Conservation (phyloP, 2,113 vertebrate species). For the Alligator sinensis region DNA sequence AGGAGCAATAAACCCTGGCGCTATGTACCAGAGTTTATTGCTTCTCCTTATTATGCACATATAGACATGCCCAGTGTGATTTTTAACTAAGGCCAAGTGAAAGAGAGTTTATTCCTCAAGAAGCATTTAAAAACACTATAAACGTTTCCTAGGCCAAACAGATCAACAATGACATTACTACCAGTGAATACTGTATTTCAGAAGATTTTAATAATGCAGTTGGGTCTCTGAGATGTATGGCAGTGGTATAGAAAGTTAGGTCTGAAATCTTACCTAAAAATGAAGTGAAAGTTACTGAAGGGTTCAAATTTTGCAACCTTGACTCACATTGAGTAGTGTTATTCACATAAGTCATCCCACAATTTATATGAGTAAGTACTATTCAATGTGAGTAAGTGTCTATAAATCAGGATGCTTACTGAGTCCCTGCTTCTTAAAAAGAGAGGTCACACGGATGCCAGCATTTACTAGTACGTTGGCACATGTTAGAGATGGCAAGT, state of each 20-base stretch:
- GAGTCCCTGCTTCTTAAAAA: constrained; percentile 33
- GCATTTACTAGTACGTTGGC: constrained; percentile 46
- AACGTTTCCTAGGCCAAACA: not conserved
- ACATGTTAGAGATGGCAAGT: constrained; percentile 47
- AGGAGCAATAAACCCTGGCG: too few relatives aligned
- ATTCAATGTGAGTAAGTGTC: not conserved
- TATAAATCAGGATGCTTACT: constrained; percentile 36
- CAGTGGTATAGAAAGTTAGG: not conserved
- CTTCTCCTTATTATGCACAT: not conserved
- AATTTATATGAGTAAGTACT: not conserved
- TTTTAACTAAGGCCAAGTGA: not conserved
- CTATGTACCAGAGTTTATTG: not conserved
- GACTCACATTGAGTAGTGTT: fast-evolving
- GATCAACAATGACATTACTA: not conserved
- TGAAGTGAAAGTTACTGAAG: not conserved
- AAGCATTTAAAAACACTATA: not conserved
- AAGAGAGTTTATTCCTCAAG: not conserved
- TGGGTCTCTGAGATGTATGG: not conserved
- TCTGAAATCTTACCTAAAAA: not conserved
- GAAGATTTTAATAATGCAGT: constrained; percentile 12
- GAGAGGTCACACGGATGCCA: constrained; percentile 60
- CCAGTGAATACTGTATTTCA: not conserved
- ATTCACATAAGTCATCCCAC: not conserved
- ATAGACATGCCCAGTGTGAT: not conserved
- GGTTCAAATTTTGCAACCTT: not conserved